These are phyloP conservation scores for Leontopithecus rosalia DNA, from an alignment of 2,797 vertebrate genomes.

Conservation along the genomic window DNA sequence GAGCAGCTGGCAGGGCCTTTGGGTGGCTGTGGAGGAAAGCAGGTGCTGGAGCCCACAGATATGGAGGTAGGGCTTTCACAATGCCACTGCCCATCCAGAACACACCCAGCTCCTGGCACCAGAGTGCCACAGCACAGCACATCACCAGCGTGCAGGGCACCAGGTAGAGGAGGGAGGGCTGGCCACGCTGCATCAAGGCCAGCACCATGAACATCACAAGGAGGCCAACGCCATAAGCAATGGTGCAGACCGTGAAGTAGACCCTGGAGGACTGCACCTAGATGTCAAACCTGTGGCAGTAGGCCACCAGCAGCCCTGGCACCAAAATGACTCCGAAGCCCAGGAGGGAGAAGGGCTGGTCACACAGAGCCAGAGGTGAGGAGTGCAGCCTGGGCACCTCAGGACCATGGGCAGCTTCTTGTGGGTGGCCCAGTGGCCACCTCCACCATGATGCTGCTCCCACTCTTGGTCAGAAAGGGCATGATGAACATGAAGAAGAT, in stretches of 20 bases:
- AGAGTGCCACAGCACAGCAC: constrained; percentile 93
- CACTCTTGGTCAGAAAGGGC: constrained; percentile 94
- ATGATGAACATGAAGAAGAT: constrained; percentile 98
- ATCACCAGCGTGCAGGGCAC: constrained; percentile 96
- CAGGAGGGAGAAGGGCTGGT: constrained; percentile 95
- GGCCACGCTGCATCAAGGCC: constrained; percentile 96
- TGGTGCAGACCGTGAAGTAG: constrained; percentile 96
- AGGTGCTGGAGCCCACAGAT: constrained; percentile 88
- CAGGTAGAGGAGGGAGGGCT: constrained; percentile 97
- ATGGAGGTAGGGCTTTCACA: constrained; percentile 89
- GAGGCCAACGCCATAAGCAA: constrained; percentile 96
- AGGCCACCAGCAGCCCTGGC: constrained; percentile 96
- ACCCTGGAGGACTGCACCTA: constrained; percentile 94
- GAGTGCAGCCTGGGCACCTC: constrained; percentile 94
- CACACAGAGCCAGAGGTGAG: constrained; percentile 93
- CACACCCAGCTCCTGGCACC: constrained; percentile 93
- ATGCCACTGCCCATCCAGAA: constrained; percentile 99
- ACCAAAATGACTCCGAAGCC: constrained; percentile 97
- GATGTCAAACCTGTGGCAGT: constrained; percentile 98
- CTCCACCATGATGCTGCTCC: constrained; percentile 98
- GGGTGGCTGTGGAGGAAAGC: constrained; percentile 81
- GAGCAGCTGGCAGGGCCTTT: constrained; percentile 41
- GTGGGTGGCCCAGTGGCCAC: constrained; percentile 95
- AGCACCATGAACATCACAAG: constrained; percentile 96
- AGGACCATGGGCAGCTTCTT: constrained; percentile 99